Conservation (phyloP, 2,888 invertebrate species). For the Microctonus hyperodae region DNA sequence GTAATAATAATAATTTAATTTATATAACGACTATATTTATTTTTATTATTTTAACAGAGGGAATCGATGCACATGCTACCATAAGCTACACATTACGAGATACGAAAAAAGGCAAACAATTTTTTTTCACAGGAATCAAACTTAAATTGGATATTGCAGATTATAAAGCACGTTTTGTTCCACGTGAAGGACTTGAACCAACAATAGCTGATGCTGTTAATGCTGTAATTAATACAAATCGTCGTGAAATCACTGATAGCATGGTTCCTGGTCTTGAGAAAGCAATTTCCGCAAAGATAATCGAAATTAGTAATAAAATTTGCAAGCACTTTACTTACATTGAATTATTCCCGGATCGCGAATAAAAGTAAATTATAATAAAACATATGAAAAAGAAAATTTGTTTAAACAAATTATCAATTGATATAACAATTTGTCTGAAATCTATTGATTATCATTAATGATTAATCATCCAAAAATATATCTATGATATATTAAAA, state of each 20-base stretch:
- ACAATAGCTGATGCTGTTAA: conserved; percentile 46
- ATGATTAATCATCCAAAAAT: too few relatives aligned
- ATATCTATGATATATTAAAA: too few relatives aligned
- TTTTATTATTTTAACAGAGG: conserved; percentile 7
- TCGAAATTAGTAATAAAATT: conserved; percentile 53
- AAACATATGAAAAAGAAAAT: background rate
- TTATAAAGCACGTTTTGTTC: conserved; percentile 43
- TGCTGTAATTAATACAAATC: conserved; percentile 48
- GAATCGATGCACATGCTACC: conserved; percentile 31
- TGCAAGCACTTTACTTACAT: conserved; percentile 54
- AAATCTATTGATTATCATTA: too few relatives aligned
- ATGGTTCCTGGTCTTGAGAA: conserved; percentile 57
- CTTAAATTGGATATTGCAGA: conserved; percentile 44
- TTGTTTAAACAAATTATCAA: too few relatives aligned
- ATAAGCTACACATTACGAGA: conserved; percentile 39
- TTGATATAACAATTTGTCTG: too few relatives aligned
- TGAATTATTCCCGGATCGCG: conserved; percentile 57
- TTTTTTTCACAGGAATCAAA: conserved; percentile 48
- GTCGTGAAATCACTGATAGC: conserved; percentile 53
- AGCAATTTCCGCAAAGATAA: conserved; percentile 49
- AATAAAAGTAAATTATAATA: conserved; percentile 33
- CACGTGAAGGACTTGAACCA: conserved; percentile 35
- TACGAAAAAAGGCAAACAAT: conserved; percentile 41
- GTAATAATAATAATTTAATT: conserved; percentile 5
- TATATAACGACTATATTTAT: too few relatives aligned